A percentile compares a stretch with the other conserved stretches of the same genome.
phyloP scores from a whole-genome alignment of 2,888 invertebrate species.

The Periphyllus acericola region DNA sequence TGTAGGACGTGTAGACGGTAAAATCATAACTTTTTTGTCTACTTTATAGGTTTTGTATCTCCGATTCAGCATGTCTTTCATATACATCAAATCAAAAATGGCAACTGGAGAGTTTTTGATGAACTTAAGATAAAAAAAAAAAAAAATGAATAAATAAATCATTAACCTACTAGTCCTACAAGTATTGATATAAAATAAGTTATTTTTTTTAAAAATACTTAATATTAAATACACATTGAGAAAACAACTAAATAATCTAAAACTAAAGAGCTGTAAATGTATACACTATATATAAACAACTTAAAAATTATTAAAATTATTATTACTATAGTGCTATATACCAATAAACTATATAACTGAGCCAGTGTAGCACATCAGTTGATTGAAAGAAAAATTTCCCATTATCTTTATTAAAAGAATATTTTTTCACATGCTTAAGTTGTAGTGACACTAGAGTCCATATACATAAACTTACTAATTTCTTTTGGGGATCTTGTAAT shows the following conservation, averaged over 20 bases:
- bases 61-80: conserved; percentile 19
- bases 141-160: not conserved
- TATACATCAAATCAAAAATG: conserved; percentile 12
- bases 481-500: conserved; percentile 43
- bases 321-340: too few species aligned
- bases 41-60: conserved; percentile 29
- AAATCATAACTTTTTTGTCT: conserved; percentile 38
- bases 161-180: not conserved
- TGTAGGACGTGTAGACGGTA: conserved; percentile 40
- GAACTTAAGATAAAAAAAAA: conserved; percentile 12
- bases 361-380: too few species aligned
- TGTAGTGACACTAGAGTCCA: not conserved
- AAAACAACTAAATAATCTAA: too few species aligned
- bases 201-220: too few species aligned
- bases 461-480: conserved; percentile 21
- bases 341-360: too few species aligned
- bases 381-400: too few species aligned
- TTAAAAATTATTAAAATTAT: too few species aligned
- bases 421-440: too few species aligned
- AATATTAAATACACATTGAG: not conserved
- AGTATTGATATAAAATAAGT: too few species aligned
- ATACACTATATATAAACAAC: too few species aligned
- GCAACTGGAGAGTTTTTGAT: not conserved
- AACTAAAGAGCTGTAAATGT: too few species aligned
- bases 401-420: too few species aligned